Percentiles rank a stretch among this genome's conserved stretches.
Conservation (phyloP, 2,888 invertebrate genomes). For the Graphium colonna region DNA sequence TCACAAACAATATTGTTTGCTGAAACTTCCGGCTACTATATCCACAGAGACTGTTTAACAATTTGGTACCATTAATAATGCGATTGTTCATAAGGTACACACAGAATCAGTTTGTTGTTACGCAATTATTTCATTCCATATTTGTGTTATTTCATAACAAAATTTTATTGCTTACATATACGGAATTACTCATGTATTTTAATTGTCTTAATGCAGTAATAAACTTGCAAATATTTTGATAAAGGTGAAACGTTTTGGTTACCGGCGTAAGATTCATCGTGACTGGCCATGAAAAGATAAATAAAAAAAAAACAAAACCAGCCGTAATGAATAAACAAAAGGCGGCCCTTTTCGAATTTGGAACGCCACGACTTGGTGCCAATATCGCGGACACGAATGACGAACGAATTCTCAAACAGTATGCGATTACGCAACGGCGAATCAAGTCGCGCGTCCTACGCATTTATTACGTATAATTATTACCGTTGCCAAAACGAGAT, state of each 20-base stretch:
- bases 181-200: too few relatives aligned
- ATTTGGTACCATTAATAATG: too few relatives aligned
- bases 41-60: too few relatives aligned
- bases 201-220: too few relatives aligned
- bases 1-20: not conserved
- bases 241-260: not conserved
- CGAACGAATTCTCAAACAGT: conserved; percentile 17
- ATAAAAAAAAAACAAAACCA: not conserved
- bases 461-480: conserved; percentile 15
- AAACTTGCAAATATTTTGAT: too few relatives aligned
- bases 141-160: too few relatives aligned
- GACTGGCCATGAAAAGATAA: not conserved
- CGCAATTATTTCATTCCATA: too few relatives aligned
- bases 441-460: conserved; percentile 17
- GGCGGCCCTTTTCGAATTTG: conserved; percentile 1
- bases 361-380: not conserved
- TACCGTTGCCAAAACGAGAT: conserved; percentile 22
- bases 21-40: too few relatives aligned
- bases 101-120: too few relatives aligned
- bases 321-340: not conserved
- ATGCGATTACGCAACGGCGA: conserved; percentile 11
- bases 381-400: conserved; percentile 17
- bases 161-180: too few relatives aligned
- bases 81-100: too few relatives aligned
- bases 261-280: conserved; percentile 20